A percentile compares a stretch with the other conserved stretches of the same genome.
These are phyloP conservation scores for Anseranas semipalmata DNA, from an alignment of 2,113 vertebrate species.

Conservation along the genomic window DNA sequence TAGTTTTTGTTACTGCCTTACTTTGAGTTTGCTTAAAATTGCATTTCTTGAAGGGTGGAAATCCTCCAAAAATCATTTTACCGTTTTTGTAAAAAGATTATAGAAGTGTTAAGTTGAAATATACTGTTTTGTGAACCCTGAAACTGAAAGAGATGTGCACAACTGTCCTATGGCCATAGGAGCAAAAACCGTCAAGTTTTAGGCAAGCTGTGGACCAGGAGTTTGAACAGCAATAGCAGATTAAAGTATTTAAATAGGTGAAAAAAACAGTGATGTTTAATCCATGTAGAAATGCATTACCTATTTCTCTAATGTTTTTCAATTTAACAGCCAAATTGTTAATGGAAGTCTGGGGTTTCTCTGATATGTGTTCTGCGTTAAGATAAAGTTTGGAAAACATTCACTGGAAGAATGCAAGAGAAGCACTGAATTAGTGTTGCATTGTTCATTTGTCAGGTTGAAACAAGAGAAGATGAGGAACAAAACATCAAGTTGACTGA, in stretches of 20 bases:
- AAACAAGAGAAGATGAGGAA: conserved; percentile 96
- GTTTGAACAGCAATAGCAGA: background rate
- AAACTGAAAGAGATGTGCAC: background rate
- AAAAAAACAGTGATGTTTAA: background rate
- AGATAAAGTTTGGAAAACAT: background rate
- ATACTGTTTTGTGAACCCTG: background rate
- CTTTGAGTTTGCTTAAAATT: background rate
- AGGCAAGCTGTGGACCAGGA: background rate
- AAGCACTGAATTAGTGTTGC: background rate
- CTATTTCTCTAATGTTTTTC: background rate
- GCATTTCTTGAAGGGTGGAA: background rate
- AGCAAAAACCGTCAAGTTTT: background rate
- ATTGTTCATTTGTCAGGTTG: conserved; percentile 80
- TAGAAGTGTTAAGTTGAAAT: background rate
- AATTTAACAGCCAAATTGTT: background rate
- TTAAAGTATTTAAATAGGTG: background rate
- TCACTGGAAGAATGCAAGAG: background rate
- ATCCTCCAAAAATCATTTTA: fast-evolving
- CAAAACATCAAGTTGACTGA: conserved; percentile 91
- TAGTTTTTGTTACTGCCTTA: fast-evolving
- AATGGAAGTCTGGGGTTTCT: background rate
- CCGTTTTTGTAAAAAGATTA: background rate
- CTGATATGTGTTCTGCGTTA: fast-evolving
- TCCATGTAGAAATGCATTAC: background rate
- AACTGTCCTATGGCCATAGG: background rate